Evolutionary conservation across 2,113 vertebrate species (phyloP).

Genomic region (Malurus cyaneus): DNA sequence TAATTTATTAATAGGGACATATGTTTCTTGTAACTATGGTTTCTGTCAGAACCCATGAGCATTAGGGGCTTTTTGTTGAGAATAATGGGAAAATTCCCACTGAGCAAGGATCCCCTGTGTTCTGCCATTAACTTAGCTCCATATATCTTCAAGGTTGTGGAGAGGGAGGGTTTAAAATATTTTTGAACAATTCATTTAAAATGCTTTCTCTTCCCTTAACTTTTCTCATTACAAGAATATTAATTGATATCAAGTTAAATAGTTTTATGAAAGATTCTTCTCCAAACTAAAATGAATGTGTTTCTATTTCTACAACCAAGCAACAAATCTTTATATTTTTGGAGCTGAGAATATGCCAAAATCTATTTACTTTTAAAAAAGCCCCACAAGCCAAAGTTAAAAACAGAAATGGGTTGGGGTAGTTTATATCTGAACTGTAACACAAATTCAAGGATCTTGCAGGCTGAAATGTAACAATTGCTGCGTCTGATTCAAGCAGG

Average conservation of each 20-base stretch:
- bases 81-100: conserved; percentile 39
- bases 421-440: not conserved
- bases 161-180: conserved; percentile 21
- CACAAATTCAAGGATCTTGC: not conserved
- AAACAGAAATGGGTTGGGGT: not conserved
- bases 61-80: conserved; percentile 25
- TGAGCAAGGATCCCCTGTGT: not conserved
- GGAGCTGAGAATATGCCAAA: not conserved
- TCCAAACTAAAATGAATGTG: conserved; percentile 8
- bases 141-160: conserved; percentile 34
- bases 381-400: not conserved
- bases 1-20: conserved; percentile 11
- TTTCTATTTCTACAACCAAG: conserved; percentile 1
- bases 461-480: not conserved
- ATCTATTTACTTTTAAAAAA: conserved; percentile 1
- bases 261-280: not conserved
- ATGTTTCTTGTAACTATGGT: conserved; percentile 8
- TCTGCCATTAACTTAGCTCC: conserved; percentile 1
- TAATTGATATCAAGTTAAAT: conserved; percentile 3
- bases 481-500: not conserved
- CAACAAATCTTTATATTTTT: conserved; percentile 14
- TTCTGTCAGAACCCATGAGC: conserved; percentile 10
- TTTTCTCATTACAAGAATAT: conserved; percentile 14
- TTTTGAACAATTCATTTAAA: conserved; percentile 11
- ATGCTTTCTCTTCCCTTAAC: not conserved